phyloP scores from a whole-genome alignment of 2,113 vertebrate genomes.

The Notarius quadriscutis region DNA sequence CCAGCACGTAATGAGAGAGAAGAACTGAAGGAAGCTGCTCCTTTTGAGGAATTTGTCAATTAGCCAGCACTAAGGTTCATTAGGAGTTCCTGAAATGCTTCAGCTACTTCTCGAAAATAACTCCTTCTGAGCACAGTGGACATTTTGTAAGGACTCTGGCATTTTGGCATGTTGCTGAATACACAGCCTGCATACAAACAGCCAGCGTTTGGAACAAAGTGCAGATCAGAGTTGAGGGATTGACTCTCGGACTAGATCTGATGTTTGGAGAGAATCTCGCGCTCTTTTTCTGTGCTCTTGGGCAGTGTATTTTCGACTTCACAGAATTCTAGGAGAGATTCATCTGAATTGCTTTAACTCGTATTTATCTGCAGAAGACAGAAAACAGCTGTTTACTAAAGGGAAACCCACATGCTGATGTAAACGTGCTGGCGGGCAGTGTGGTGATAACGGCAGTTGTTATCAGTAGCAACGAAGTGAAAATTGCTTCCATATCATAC shows the following conservation, averaged over 20 bases:
- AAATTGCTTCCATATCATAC: slow-evolving; percentile 36
- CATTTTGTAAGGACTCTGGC: not conserved
- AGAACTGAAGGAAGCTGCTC: slow-evolving; percentile 10
- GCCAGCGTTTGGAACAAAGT: not conserved
- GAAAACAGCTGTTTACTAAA: slow-evolving; percentile 30
- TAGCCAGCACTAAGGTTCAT: slow-evolving; percentile 25
- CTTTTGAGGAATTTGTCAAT: slow-evolving; percentile 43
- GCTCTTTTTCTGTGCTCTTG: not conserved
- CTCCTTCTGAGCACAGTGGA: slow-evolving; percentile 11
- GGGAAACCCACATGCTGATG: slow-evolving; percentile 5
- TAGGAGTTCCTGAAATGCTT: slow-evolving; percentile 46
- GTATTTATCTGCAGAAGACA: slow-evolving; percentile 5
- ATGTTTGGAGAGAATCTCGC: not conserved
- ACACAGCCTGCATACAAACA: slow-evolving; percentile 3
- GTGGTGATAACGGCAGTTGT: not conserved
- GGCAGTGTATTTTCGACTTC: not conserved
- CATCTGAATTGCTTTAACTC: not conserved
- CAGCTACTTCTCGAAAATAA: slow-evolving; percentile 7
- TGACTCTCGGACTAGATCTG: too few relatives aligned
- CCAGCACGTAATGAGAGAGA: not conserved
- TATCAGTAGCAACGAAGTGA: slow-evolving; percentile 16
- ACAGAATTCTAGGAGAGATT: not conserved
- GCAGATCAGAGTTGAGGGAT: not conserved
- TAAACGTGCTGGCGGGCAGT: slow-evolving; percentile 13
- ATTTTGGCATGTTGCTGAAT: slow-evolving; percentile 8